Evolutionary conservation across 37 sponge, comb jelly and placozoan species (phyloP), one percentile per base, ranked within the genome.

Genomic region (Petrosia ficiformis): DNA sequence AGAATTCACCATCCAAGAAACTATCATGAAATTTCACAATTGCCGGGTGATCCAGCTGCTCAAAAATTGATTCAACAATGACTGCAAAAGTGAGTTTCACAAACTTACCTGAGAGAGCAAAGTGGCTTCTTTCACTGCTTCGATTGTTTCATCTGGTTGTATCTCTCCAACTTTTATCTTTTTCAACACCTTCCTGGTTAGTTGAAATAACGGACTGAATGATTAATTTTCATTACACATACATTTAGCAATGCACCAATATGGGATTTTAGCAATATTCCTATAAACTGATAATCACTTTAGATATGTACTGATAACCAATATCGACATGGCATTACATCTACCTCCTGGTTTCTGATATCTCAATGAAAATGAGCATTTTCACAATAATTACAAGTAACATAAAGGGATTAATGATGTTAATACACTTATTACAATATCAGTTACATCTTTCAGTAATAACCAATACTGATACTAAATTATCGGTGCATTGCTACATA

Each of bases 1-100:
- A 98, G 28, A 71, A 72, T 19, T 93, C 96, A 39, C 74, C 88
- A 25, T 95, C 88, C 43, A 98, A 61, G 48, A 98, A 98, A 73
- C 99, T 98, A 74, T 95, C 96, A 61, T 95, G 87, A 69, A 93
- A 95, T 37, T 84, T 71, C 52, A 98, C 93, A 31, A 98, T 98
- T 44, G 92, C 83, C 28, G 96, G 99, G 78, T 95, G 93, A 60
- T 87, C 85, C 48, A 98, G 85, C 93, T 98, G 78, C 22, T 35
- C 2, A 60, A 19, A 65, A 39, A 43, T 30, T 5, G 22, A 39
- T n/a, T 26, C 28, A 11, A n/a, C 26, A n/a, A 26, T 61, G n/a
- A 26, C 25, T 5, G 63, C 22, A 26, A n/a, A 29, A 43, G 28
- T 38, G 38, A 56, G 11, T 31, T 32, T 44, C 24, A n/a, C 11